Evolutionary conservation across 2,113 vertebrate species (phyloP).

Genomic region (Coreoperca whiteheadi): DNA sequence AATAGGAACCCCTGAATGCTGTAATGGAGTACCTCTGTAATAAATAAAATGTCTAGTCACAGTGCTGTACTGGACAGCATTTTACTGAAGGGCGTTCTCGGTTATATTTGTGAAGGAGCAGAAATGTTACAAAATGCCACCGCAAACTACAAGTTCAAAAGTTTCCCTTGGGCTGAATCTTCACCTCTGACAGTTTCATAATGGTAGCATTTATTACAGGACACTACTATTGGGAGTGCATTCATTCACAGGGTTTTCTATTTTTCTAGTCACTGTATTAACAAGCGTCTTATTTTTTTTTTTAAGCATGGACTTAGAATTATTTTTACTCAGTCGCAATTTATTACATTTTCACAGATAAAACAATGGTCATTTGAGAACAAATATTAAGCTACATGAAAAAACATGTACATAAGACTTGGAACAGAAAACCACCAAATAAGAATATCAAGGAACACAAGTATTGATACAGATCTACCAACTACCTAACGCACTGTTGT

Average conservation of each 20-base stretch:
- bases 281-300: neutral
- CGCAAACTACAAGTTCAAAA: neutral
- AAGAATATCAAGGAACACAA: slow-evolving; percentile 65
- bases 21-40: slow-evolving; percentile 1
- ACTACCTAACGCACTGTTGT: slow-evolving; percentile 46
- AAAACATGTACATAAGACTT: slow-evolving; percentile 67
- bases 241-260: neutral
- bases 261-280: slow-evolving; percentile 1
- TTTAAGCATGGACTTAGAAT: neutral
- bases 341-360: slow-evolving; percentile 77
- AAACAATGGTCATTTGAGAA: slow-evolving; percentile 75
- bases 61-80: neutral
- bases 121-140: neutral
- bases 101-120: neutral
- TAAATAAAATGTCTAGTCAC: slow-evolving; percentile 1
- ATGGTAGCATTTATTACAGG: neutral
- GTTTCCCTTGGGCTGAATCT: neutral
- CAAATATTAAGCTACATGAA: slow-evolving; percentile 71
- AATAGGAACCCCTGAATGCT: neutral
- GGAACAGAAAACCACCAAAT: slow-evolving; percentile 62
- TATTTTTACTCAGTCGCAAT: slow-evolving; percentile 45
- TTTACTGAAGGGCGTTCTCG: neutral
- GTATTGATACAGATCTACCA: slow-evolving; percentile 61
- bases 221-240: neutral
- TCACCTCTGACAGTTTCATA: neutral